Percentiles rank a stretch among this genome's conserved stretches.
Evolutionary conservation across 2,113 vertebrate species (phyloP).

Genomic region (Jacana jacana): DNA sequence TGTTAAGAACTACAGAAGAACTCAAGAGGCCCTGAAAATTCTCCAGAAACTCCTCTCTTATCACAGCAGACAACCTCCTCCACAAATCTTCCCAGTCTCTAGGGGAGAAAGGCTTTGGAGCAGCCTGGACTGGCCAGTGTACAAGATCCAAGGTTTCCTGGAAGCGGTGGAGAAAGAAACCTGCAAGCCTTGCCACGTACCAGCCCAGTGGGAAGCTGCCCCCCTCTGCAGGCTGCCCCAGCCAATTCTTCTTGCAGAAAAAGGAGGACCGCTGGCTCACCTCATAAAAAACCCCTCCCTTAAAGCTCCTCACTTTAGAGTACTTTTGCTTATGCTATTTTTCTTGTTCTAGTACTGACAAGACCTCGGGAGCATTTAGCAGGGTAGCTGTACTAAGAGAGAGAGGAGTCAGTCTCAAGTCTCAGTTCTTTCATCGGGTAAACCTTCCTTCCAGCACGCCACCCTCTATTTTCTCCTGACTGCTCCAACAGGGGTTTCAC

Average conservation of each 20-base stretch:
- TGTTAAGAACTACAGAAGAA: background rate
- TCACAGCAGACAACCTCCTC: background rate
- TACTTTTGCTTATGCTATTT: background rate
- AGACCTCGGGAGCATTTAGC: background rate
- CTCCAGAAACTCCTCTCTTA: background rate
- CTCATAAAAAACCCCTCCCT: background rate
- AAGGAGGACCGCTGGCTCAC: background rate
- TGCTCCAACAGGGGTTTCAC: slow-evolving; percentile 3
- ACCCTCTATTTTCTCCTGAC: background rate
- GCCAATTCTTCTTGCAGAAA: background rate
- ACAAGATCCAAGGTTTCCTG: background rate
- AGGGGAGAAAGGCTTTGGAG: background rate
- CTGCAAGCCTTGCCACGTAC: background rate
- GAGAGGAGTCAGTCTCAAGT: background rate
- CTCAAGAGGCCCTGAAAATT: background rate
- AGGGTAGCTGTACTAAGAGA: background rate
- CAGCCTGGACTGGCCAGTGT: background rate
- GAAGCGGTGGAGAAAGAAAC: background rate
- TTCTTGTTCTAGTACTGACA: background rate
- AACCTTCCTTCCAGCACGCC: background rate
- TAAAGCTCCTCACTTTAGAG: background rate
- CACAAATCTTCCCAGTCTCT: background rate
- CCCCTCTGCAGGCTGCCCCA: background rate
- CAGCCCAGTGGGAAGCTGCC: background rate
- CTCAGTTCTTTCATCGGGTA: background rate